phyloP scores from a whole-genome alignment of 1,140 invertebrate genomes.

The Aculops lycopersici region DNA sequence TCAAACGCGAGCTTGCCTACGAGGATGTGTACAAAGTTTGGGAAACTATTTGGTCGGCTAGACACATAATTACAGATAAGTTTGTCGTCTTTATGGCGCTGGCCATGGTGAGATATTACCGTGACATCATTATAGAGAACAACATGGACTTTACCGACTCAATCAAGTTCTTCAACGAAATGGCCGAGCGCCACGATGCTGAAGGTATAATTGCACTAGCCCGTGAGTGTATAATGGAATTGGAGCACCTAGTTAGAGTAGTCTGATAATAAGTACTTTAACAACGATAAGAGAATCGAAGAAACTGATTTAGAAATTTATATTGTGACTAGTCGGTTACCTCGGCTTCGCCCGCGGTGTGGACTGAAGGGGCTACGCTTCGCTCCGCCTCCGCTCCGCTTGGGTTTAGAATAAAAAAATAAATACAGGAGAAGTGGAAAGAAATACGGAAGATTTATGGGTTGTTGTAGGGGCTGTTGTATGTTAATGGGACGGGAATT shows the following conservation, averaged over 20 bases:
- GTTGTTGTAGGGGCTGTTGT: too few species aligned
- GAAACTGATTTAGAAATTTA: too few species aligned
- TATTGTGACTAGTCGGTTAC: too few species aligned
- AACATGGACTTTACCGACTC: slow-evolving; percentile 91
- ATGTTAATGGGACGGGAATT: too few species aligned
- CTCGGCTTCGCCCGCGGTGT: too few species aligned
- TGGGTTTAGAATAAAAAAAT: too few species aligned
- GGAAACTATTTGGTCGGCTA: slow-evolving; percentile 83
- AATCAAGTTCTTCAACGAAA: slow-evolving; percentile 92
- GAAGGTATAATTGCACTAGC: slow-evolving; percentile 41
- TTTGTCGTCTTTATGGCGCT: slow-evolving; percentile 75
- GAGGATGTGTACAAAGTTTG: slow-evolving; percentile 67
- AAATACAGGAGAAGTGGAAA: too few species aligned
- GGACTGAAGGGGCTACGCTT: too few species aligned
- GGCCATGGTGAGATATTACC: slow-evolving; percentile 57
- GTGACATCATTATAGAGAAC: slow-evolving; percentile 71
- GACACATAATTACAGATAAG: slow-evolving; percentile 43
- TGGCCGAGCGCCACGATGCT: slow-evolving; percentile 67
- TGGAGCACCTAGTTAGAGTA: slow-evolving; percentile 29
- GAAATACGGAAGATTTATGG: too few species aligned
- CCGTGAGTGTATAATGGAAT: slow-evolving; percentile 43
- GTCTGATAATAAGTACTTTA: too few species aligned
- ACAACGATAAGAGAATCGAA: too few species aligned
- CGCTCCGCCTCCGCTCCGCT: too few species aligned
- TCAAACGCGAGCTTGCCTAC: slow-evolving; percentile 54